Conservation (phyloP, 2,888 invertebrate species). For the Lasioglossum vierecki region DNA sequence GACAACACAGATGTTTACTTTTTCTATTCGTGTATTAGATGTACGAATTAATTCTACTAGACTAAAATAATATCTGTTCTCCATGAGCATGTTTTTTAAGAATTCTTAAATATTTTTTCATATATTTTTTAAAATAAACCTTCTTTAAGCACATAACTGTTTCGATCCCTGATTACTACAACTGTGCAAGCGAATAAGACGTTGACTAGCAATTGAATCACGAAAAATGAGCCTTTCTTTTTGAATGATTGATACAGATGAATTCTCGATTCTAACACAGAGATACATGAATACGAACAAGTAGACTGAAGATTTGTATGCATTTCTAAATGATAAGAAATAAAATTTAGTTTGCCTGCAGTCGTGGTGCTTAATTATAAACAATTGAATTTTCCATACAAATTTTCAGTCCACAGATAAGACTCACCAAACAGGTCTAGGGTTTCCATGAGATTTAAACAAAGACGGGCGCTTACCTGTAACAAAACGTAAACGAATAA, state of each 20-base stretch:
- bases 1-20: too few relatives aligned
- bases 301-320: not conserved
- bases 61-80: too few relatives aligned
- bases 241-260: not conserved
- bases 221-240: not conserved
- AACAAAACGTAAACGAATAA: conserved; percentile 44
- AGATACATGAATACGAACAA: not conserved
- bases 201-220: not conserved
- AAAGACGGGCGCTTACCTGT: conserved; percentile 58
- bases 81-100: too few relatives aligned
- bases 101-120: too few relatives aligned
- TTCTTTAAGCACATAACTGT: not conserved
- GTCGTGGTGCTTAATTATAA: not conserved
- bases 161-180: not conserved
- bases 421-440: conserved; percentile 34
- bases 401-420: not conserved
- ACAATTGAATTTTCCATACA: not conserved
- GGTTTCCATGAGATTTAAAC: not conserved
- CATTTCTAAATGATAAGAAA: not conserved
- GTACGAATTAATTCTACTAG: too few relatives aligned
- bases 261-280: not conserved
- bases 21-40: too few relatives aligned
- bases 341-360: not conserved
- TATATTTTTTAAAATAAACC: too few relatives aligned
- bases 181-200: not conserved